Base-by-base conservation (phyloP, 2,888 invertebrate genomes). In the Platycheirus albimanus region DNA sequence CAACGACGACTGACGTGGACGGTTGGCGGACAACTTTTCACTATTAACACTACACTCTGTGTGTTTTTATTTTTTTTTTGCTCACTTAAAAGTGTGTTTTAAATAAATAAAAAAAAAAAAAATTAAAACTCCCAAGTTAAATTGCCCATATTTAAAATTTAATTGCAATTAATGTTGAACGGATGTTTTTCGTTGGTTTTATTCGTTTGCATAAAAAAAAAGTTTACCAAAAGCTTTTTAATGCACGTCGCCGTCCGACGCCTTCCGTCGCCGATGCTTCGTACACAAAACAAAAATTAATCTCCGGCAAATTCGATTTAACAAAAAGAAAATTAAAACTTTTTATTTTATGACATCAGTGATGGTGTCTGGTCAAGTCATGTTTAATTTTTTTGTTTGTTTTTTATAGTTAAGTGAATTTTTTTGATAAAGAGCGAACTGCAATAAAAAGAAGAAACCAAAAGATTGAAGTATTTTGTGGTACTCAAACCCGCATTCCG, bases 91-190 rank as follows among this genome's bases (percentile, higher is more conserved):
- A 70, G 58, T 45, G 36, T 52, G 33, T 70, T 70, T 58, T 43
- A 56, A 43, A 63, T 66, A 43, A 43, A 66, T 7, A 41, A 30
- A 15, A 41, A 24, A 3, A 11, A 30, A 49, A 64, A 33, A 33
- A 11, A 38, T 7, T 41, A 63, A 74, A 54, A 20, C 41, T 49
- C n/a, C n/a, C 43, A 75, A 80, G 75, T 80, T 80, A 70, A 80
- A 80, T 75, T 80, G 75, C 28, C 56, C 64, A 80, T 80, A 75
- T 80, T 70, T 66, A 70, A 80, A 75, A 52, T 70, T 70, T 75
- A 80, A 75, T 75, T 80, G 75, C 80, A 75, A 80, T 69, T 80
- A 75, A 64, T 70, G 75, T 80, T 58, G 56, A 80, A 66, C 49
- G 69, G 58, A 75, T 75, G 79, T 63, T 80, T 64, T 63, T 56